A percentile compares a stretch with the other conserved stretches of the same genome.
These are phyloP conservation scores for Arvicanthis niloticus DNA, from an alignment of 2,113 vertebrate genomes.

Conservation along the genomic window DNA sequence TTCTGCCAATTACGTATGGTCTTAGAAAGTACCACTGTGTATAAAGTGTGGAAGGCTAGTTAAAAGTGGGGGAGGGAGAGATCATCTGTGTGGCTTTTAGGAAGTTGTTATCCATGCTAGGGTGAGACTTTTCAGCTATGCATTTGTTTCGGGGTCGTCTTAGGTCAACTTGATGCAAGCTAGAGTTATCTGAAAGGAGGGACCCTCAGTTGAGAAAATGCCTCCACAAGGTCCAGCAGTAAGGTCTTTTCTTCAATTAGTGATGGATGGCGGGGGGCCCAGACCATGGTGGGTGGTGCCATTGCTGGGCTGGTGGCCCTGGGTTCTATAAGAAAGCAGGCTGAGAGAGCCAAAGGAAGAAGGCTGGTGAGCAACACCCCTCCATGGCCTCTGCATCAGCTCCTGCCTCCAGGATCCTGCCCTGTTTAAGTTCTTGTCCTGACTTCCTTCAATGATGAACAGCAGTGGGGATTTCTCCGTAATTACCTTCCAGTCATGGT, in stretches of 20 bases:
- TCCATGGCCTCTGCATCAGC: neutral
- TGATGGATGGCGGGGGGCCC: neutral
- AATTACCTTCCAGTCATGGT: neutral
- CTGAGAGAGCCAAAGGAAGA: neutral
- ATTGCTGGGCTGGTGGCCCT: neutral
- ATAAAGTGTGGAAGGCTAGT: neutral
- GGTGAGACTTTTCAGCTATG: neutral
- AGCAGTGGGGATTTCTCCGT: neutral
- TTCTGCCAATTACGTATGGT: neutral
- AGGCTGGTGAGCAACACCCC: neutral
- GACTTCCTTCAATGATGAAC: neutral
- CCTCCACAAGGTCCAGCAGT: neutral
- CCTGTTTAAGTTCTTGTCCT: neutral
- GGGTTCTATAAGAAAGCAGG: neutral
- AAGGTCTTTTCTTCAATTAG: neutral
- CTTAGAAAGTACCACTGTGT: neutral
- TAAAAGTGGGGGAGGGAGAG: accelerated
- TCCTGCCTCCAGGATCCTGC: neutral
- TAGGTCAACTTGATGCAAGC: neutral
- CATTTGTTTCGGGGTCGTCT: neutral
- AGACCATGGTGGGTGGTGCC: neutral
- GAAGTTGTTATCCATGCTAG: neutral
- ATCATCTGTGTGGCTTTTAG: neutral
- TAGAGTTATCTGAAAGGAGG: neutral
- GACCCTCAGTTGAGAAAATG: neutral